phyloP scores from a whole-genome alignment of 2,797 vertebrate genomes.

The Fundulus diaphanus region DNA sequence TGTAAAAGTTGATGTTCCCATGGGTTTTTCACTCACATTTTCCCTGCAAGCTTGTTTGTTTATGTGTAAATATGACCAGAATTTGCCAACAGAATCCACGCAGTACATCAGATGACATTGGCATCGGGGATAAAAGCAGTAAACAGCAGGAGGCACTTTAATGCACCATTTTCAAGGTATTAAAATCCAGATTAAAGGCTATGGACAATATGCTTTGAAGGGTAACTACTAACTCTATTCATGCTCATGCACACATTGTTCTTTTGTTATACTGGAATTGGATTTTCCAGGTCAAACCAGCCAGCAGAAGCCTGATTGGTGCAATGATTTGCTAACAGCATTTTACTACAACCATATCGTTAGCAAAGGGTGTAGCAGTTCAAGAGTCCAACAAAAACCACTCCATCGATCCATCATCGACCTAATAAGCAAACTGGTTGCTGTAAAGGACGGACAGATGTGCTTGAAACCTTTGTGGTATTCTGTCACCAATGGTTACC shows the following conservation, averaged over 20 bases:
- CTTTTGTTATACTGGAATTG: not conserved
- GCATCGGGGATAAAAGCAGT: no score
- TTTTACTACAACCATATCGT: not conserved
- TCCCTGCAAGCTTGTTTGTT: not conserved
- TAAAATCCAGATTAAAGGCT: not conserved
- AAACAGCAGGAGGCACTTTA: no score
- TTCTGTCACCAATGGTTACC: not conserved
- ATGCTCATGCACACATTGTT: not conserved
- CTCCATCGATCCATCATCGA: not conserved
- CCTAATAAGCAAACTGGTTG: not conserved
- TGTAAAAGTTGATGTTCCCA: not conserved
- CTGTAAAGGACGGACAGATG: no score
- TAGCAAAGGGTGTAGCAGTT: not conserved
- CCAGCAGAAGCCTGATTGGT: not conserved
- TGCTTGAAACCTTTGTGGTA: not conserved
- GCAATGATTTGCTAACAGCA: not conserved
- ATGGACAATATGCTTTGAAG: not conserved
- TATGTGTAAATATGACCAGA: not conserved
- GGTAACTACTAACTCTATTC: not conserved
- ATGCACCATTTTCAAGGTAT: not conserved
- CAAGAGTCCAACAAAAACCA: not conserved
- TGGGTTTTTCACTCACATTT: not conserved
- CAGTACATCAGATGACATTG: not conserved
- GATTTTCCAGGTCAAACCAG: not conserved
- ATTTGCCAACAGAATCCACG: not conserved